Base-by-base conservation (phyloP, 2,888 invertebrate genomes). In the Drosophila paramelanica region DNA sequence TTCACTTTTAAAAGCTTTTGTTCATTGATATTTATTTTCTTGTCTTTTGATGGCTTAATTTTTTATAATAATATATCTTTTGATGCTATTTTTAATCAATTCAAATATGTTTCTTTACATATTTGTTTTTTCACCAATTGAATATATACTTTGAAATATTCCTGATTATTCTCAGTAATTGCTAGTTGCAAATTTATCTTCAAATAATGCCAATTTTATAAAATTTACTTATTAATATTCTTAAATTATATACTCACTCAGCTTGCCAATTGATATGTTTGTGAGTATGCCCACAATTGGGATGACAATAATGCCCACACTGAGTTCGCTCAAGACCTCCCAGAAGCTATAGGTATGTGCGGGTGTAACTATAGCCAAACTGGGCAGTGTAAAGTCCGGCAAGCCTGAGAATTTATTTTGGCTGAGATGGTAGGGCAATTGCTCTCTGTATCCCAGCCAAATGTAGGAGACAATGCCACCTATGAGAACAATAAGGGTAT, bases 201-300 rank as follows among this genome's bases (percentile, higher is more conserved):
- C 1, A 5, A 25, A 25, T 25, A 25, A 25, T 5, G 25, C 5
- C 5, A 25, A 4, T 25, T 7, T 6, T 7, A 7, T 31, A 31
- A 8, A 8, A 31, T 31, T 8, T 8, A 8, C 8, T 2, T 27
- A 8, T 27, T 27, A 27, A 8, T 2, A n/a, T 38, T 14, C 1
- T 3, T 39, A 14, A 7, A 17, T n/a, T 17, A 2, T 10, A n/a
- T 47, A 93, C 95, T 95, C 93, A 98, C 98, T 95, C 92, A 98
- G 97, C 11, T 98, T 98, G 33, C 98, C 98, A 78, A 99, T 98
- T 13, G 98, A 98, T 74, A 98, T 96, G 90, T 98, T 97, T 45
- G 98, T 98, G 60, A 98, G 93, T 72, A 98, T 95, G 70, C 97
- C 96, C 67, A 98, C 95, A 23, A 98, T 89, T 3, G 98, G 98